Evolutionary conservation across 2,113 vertebrate species (phyloP), one percentile per base, ranked within the genome.

Genomic region (Sorex fumeus): DNA sequence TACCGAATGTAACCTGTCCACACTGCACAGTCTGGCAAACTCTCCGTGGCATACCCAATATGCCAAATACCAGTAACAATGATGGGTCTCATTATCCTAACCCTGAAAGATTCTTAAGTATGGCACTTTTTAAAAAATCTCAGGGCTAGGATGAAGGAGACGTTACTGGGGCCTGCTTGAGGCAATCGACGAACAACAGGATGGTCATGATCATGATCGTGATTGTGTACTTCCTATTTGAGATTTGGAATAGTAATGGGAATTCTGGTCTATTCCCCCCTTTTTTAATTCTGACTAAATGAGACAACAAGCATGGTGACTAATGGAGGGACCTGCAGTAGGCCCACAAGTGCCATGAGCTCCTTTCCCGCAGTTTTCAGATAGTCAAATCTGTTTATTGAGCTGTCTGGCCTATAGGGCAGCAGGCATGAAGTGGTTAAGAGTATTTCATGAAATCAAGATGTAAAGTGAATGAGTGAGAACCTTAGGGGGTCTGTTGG

Each of bases 381-480:
- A 82, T 53, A 81, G 67, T 10, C 3, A 78, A 81, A 66, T 11
- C 32, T 87, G 53, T 80, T 40, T 69, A 8, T 13, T 21, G n/a
- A 18, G 21, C 47, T 19, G 18, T 77, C 23, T 79, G 30, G 23
- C 34, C 34, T 9, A 8, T 4, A n/a, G 36, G 27, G 15, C 89
- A 79, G 53, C 19, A 21, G 57, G 19, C 57, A 60, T 60, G 23
- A 23, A 21, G 21, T 60, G 57, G 19, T 23, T 60, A 3, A 9
- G 47, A 87, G 45, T 32, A 82, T 80, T 77, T 47, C 34, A 10
- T 50, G 45, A 85, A 69, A 81, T 74, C 45, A 74, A 75, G 81
- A 74, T 0, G 23, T 66, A 71, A 79, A 3, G 10, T 90, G 78
- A 6, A 60, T 60, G 57, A 7, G 18, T 23, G 16, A 60, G 69